Evolutionary conservation across 2,797 vertebrate species (phyloP).

Genomic region (Schizopygopsis pylzovi): DNA sequence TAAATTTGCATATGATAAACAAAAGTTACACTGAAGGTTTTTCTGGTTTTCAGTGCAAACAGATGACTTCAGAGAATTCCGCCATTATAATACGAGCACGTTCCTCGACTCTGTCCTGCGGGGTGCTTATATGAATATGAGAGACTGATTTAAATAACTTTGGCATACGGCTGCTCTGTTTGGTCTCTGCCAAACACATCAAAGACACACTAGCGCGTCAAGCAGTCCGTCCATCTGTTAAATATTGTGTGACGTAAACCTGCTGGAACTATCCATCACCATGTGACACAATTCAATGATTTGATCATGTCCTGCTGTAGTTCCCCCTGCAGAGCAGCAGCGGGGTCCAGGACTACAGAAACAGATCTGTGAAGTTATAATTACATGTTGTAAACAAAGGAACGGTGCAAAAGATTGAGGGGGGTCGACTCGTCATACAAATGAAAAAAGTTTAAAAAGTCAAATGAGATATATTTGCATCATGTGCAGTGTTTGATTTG

Average conservation of each 20-base stretch:
- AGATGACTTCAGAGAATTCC: neutral
- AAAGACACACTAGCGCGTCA: constrained; percentile 52
- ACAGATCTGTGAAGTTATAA: neutral
- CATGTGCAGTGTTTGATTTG: too few relatives aligned
- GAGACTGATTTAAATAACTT: constrained; percentile 33
- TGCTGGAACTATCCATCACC: constrained; percentile 42
- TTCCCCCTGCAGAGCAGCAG: constrained; percentile 28
- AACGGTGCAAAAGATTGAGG: neutral
- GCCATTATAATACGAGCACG: neutral
- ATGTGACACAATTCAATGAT: constrained; percentile 37
- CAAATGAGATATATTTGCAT: neutral
- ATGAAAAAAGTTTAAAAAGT: neutral
- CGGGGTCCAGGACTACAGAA: neutral
- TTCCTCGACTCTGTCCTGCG: neutral
- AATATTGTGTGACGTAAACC: constrained; percentile 34
- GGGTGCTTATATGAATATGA: constrained; percentile 5
- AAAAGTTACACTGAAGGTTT: neutral
- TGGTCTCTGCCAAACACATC: constrained; percentile 65
- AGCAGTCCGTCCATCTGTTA: constrained; percentile 56
- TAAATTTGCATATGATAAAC: neutral
- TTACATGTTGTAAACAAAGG: neutral
- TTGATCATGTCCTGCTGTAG: constrained; percentile 38
- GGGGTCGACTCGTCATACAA: neutral
- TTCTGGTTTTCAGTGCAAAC: neutral
- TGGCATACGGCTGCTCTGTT: constrained; percentile 66